Evolutionary conservation across 2,113 vertebrate species (phyloP).

Genomic region (Labrus mixtus): DNA sequence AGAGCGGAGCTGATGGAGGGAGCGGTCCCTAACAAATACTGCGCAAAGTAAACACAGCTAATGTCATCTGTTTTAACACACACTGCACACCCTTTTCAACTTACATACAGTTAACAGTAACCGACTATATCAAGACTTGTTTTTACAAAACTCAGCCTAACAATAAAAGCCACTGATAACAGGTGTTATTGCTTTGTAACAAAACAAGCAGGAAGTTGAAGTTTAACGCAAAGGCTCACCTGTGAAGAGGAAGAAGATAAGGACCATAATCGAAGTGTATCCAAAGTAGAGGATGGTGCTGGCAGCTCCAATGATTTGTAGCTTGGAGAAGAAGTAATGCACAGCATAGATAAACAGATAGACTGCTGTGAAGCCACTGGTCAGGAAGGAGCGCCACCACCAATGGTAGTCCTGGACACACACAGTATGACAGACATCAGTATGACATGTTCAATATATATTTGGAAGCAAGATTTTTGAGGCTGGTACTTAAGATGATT

Average conservation of each 20-base stretch:
- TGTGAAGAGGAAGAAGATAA: constrained; percentile 88
- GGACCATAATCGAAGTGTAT: constrained; percentile 87
- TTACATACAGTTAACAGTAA: neutral
- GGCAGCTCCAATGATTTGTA: constrained; percentile 85
- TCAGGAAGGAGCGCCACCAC: constrained; percentile 99
- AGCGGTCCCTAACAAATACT: neutral
- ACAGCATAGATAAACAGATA: constrained; percentile 94
- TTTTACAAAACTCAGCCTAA: neutral
- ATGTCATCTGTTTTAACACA: neutral
- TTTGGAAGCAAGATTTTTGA: neutral
- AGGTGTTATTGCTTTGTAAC: neutral
- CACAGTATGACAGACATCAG: neutral
- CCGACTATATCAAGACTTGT: neutral
- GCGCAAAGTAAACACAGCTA: constrained; percentile 31
- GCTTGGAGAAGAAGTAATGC: constrained; percentile 88
- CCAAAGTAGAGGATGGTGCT: constrained; percentile 87
- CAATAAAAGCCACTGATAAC: neutral
- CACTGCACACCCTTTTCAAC: neutral
- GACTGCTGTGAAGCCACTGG: constrained; percentile 96
- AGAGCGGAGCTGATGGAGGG: neutral
- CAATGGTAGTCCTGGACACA: constrained; percentile 94
- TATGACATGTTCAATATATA: neutral
- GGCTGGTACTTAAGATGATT: neutral
- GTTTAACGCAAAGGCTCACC: constrained; percentile 69
- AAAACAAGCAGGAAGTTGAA: neutral